Evolutionary conservation across 2,797 vertebrate genomes (phyloP), one percentile per base, ranked within the genome.

Genomic region (Sebastiscus albofasciatus): DNA sequence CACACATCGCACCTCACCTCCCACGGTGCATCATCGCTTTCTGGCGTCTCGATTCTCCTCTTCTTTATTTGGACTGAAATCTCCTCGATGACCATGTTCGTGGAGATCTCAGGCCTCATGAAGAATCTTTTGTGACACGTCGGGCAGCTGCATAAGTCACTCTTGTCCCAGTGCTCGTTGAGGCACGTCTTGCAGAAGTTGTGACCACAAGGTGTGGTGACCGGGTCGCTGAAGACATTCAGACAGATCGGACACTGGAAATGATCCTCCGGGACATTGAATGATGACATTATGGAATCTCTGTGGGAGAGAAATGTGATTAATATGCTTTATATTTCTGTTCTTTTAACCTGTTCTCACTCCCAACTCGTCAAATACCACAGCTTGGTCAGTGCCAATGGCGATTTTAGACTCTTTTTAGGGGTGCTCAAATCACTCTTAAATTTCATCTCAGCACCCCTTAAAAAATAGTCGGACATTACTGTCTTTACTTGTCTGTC

Each of bases 171-270:
- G n/a, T 61, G 82, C 24, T 39, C 46, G 7, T 20, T 73, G 12
- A 94, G 86, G 75, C 92, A 94, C 64, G 72, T 64, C 52, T 87
- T 89, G 54, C 93, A 94, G 86, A 94, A 93, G 79, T 55, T 92
- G 84, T 94, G 93, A 11, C 91, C 90, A 6, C 91, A 94, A 0
- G 90, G 89, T 1, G 86, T 90, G 0, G 89, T 89, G 75, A 92
- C 90, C 0, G 93, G 93, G 39, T 91, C 83, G 12, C 18, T 91
- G 82, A 91, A 93, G 67, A 92, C 46, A 0, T 84, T 60, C 54
- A 65, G 31, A 66, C 92, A 94, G 54, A 94, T 79, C 0, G 62
- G 69, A 69, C 92, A 93, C 24, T 58, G 42, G 29, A 93, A 83
- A 16, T 59, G 49, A 27, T 89, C 72, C 55, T 87, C 82, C 0